phyloP scores from a whole-genome alignment of 2,797 vertebrate species.

The Notamacropus eugenii region DNA sequence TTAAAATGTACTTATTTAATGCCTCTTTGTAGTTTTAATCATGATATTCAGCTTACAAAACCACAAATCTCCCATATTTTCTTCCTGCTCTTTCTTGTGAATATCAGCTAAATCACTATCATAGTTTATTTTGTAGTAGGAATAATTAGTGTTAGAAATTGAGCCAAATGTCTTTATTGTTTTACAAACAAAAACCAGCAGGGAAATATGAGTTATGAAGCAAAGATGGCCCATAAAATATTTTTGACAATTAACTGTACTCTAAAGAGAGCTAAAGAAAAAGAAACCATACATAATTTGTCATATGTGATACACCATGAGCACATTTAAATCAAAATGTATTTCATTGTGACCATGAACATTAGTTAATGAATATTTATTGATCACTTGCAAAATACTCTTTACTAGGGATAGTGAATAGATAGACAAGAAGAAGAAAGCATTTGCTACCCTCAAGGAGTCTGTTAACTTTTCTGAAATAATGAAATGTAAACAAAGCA shows the following conservation, averaged over 20 bases:
- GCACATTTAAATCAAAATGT: slow-evolving; percentile 37
- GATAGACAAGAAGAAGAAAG: neutral
- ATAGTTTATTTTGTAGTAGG: neutral
- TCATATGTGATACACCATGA: neutral
- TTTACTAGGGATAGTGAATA: neutral
- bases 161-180: neutral
- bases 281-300: neutral
- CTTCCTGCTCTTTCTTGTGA: neutral
- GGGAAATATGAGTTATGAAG: neutral
- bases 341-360: neutral
- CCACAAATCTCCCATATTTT: neutral
- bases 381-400: neutral
- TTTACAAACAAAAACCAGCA: slow-evolving; percentile 1
- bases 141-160: slow-evolving; percentile 23
- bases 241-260: neutral
- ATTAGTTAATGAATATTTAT: neutral
- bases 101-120: neutral
- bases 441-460: slow-evolving; percentile 6
- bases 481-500: neutral
- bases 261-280: slow-evolving; percentile 20
- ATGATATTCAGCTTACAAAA: neutral
- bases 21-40: neutral
- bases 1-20: neutral
- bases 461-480: neutral
- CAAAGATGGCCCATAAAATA: slow-evolving; percentile 1